Conservation (phyloP, 2,888 invertebrate species). For the Patella depressa region DNA sequence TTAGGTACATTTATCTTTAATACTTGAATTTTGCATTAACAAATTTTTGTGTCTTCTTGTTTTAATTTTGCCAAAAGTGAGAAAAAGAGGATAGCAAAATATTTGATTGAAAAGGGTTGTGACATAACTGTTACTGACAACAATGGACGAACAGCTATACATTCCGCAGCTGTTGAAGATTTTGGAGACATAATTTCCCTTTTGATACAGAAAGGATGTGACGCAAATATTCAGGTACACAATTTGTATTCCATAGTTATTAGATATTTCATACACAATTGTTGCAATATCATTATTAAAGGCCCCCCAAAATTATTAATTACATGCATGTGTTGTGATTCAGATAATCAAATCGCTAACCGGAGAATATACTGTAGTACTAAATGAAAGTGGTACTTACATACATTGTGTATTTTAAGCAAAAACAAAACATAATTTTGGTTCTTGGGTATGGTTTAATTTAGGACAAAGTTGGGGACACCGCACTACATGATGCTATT, state of each 20-base stretch:
- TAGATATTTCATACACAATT: no score
- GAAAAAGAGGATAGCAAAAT: constrained; percentile 75
- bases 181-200: constrained; percentile 82
- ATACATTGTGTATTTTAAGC: no score
- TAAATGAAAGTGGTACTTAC: no score
- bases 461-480: constrained; percentile 83
- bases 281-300: no score
- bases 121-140: constrained; percentile 82
- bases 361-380: no score
- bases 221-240: constrained; percentile 78
- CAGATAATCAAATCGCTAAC: no score
- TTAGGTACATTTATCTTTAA: no score
- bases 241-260: no score
- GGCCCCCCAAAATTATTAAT: no score
- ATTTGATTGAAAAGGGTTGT: constrained; percentile 79
- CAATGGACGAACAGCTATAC: constrained; percentile 83
- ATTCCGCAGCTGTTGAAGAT: constrained; percentile 87
- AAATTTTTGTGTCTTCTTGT: no score
- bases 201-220: constrained; percentile 78
- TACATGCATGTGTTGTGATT: no score
- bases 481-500: constrained; percentile 86
- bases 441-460: not conserved
- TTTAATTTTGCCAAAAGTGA: constrained; percentile 18
- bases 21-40: no score
- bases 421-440: not conserved